A percentile compares a stretch with the other conserved stretches of the same genome.
phyloP scores from a whole-genome alignment of 2,113 vertebrate species.

The Nestor notabilis region DNA sequence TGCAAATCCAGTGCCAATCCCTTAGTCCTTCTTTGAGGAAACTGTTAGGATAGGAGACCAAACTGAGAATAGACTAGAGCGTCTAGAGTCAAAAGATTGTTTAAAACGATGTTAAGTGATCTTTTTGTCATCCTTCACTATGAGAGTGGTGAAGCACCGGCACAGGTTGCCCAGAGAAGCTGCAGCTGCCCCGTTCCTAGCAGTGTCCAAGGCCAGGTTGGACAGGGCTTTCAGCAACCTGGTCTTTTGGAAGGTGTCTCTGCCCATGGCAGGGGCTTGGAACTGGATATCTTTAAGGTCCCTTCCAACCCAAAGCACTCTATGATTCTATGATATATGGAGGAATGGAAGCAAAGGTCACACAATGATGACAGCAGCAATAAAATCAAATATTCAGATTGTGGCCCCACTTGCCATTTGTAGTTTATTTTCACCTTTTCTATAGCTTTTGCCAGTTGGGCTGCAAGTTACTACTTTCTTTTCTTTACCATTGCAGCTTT shows the following conservation, averaged over 20 bases:
- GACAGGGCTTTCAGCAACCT: neutral
- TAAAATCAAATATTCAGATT: neutral
- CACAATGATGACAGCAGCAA: neutral
- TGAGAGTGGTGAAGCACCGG: neutral
- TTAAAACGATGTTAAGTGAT: neutral
- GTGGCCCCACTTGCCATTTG: neutral
- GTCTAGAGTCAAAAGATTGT: neutral
- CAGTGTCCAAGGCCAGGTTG: neutral
- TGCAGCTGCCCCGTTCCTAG: neutral
- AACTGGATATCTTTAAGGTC: neutral
- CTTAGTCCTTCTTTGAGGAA: neutral
- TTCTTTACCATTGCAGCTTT: neutral
- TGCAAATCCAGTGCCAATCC: neutral
- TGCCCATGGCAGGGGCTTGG: neutral
- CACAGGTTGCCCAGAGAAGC: neutral
- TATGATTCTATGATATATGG: neutral
- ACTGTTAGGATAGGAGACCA: neutral
- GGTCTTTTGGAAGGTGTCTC: neutral
- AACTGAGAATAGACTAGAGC: neutral
- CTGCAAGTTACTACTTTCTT: neutral
- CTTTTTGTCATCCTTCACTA: neutral
- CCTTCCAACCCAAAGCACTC: neutral
- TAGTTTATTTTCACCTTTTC: neutral
- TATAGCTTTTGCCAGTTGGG: neutral
- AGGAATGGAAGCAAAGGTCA: neutral